Evolutionary conservation across 2,113 vertebrate species (phyloP).

Genomic region (Pantherophis guttatus): DNA sequence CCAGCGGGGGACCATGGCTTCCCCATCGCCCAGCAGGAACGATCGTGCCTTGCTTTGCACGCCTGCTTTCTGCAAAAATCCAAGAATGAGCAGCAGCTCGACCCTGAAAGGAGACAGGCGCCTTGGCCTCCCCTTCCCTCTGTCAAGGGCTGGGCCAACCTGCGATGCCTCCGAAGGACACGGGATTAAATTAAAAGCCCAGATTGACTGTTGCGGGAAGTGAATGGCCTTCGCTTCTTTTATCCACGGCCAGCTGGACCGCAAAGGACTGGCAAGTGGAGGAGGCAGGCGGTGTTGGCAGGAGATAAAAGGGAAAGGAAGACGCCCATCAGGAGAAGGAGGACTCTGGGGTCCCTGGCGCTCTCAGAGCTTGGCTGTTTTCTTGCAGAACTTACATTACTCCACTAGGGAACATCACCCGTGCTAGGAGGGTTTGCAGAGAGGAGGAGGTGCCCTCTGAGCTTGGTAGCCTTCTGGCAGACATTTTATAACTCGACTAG

Average conservation of each 20-base stretch:
- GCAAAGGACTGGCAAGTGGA: neutral
- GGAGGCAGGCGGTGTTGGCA: neutral
- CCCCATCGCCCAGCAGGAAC: neutral
- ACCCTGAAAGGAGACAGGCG: neutral
- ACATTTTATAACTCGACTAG: no score
- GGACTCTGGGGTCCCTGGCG: no score
- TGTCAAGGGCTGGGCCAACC: neutral
- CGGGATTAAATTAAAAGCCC: neutral
- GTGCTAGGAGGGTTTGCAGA: no score
- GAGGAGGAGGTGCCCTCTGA: no score
- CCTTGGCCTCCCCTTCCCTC: neutral
- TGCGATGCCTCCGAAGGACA: neutral
- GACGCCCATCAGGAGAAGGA: no score
- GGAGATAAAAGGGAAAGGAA: neutral
- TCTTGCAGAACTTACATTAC: no score
- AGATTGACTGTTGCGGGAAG: neutral
- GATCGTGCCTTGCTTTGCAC: neutral
- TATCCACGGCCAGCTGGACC: neutral
- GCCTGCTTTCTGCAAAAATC: fast-evolving
- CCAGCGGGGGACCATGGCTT: neutral
- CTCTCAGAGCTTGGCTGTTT: no score
- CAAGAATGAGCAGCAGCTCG: neutral
- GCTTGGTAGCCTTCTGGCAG: no score
- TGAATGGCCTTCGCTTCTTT: neutral
- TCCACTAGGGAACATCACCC: no score